Evolutionary conservation across 2,113 vertebrate genomes (phyloP).

Genomic region (Corythoichthys intestinalis): DNA sequence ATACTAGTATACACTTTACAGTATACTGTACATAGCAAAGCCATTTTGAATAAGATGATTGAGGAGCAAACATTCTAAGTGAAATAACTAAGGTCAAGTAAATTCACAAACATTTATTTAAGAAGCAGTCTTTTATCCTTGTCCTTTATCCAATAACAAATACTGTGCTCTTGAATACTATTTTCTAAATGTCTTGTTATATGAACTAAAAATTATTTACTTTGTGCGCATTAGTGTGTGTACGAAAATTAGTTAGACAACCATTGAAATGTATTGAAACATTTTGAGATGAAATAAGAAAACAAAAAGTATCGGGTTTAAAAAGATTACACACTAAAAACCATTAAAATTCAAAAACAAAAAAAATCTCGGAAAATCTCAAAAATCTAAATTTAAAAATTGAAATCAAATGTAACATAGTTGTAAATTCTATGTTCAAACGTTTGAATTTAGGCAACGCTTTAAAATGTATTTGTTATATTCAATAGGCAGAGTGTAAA

Average conservation of each 20-base stretch:
- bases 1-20: not conserved
- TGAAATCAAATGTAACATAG: not conserved
- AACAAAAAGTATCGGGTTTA: not conserved
- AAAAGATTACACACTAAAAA: not conserved
- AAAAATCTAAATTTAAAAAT: not conserved
- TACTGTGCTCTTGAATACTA: not conserved
- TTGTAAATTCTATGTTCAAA: not conserved
- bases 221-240: not conserved
- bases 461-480: constrained; percentile 38
- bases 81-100: not conserved
- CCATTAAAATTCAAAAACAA: not conserved
- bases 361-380: not conserved
- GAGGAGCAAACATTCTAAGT: not conserved
- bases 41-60: not conserved
- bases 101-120: not conserved
- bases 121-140: not conserved
- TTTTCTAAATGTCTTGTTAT: not conserved
- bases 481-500: not conserved
- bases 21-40: not conserved
- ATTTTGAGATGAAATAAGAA: not conserved
- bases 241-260: not conserved
- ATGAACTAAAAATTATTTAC: not conserved
- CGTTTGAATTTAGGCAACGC: not conserved
- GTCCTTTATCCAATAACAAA: not conserved
- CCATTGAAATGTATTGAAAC: too few species aligned